These are phyloP conservation scores for Mesorhabditis belari DNA, from an alignment of 2,888 invertebrate genomes.

Conservation along the genomic window DNA sequence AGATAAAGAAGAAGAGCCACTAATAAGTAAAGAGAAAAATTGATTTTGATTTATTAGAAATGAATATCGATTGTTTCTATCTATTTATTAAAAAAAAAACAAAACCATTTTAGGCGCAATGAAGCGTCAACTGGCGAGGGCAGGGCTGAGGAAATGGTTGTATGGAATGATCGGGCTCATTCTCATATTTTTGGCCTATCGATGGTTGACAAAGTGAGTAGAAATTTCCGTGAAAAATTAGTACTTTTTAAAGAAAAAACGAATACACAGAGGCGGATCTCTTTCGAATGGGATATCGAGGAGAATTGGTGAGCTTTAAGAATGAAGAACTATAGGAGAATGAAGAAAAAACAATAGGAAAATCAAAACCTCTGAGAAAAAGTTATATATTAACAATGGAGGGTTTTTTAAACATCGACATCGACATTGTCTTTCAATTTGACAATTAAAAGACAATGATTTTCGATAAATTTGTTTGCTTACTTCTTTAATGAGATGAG, in stretches of 20 bases:
- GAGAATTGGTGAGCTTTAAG: not conserved
- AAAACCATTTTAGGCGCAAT: constrained; percentile 18
- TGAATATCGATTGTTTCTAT: not conserved
- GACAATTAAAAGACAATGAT: too few relatives aligned
- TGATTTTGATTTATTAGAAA: not conserved
- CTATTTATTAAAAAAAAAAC: not conserved
- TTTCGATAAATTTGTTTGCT: too few relatives aligned
- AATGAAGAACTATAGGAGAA: too few relatives aligned
- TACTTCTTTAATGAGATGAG: too few relatives aligned
- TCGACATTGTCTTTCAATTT: too few relatives aligned
- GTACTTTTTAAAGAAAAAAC: not conserved
- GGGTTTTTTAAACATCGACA: too few relatives aligned
- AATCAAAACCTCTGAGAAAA: too few relatives aligned
- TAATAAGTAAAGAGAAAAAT: not conserved
- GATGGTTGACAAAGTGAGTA: constrained; percentile 18
- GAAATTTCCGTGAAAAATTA: not conserved
- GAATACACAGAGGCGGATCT: not conserved
- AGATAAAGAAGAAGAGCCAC: not conserved
- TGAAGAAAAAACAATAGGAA: too few relatives aligned
- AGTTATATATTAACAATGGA: too few relatives aligned
- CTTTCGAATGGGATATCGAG: constrained; percentile 1
- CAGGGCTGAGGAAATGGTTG: constrained; percentile 34
- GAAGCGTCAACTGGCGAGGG: constrained; percentile 15
- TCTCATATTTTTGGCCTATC: constrained; percentile 27
- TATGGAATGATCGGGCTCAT: constrained; percentile 28